Evolutionary conservation across 2,797 vertebrate species (phyloP), one percentile per base, ranked within the genome.

Genomic region (Micropoecilia bifurca): DNA sequence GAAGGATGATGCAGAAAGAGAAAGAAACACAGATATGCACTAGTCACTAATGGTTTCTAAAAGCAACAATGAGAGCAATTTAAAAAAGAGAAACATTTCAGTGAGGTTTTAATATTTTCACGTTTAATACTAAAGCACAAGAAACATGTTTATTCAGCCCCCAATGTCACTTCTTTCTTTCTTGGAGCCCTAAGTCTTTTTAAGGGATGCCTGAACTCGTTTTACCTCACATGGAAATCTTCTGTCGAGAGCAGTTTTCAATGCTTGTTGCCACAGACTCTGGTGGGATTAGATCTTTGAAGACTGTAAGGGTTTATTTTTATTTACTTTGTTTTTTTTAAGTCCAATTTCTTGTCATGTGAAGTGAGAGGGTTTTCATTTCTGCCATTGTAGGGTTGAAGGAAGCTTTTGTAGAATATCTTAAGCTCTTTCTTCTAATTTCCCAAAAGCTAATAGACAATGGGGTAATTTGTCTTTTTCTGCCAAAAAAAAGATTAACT

Each of bases 101-200:
- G 22, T 39, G 18, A 57, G 16, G 6, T 72, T 79, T 14, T 28
- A 22, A 75, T 41, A n/a, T 47, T 50, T 66, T 47, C n/a, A 75
- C 6, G 18, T 18, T 48, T 53, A 59, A 82, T 73, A 57, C 45
- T 77, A 45, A 77, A 72, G 41, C 13, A 47, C n/a, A 71, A 63
- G 18, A 55, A 8, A 30, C 30, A 20, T 6, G 2, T 36, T 63
- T 14, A 30, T 9, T 20, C 30, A 63, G 0, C 9, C 30, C 30
- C 30, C 28, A n/a, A 61, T 18, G 59, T 33, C 5, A 14, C 14
- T 61, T 3, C 39, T 39, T 41, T 41, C 39, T 7, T 41, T 61
- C 59, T 61, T 12, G 30, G 6, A 63, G 59, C 6, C 2, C 2
- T 36, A 18, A 33, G 57, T 30, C 30, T 20, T 63, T 63, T 63